A percentile compares a stretch with the other conserved stretches of the same genome.
Evolutionary conservation across 2,113 vertebrate species (phyloP).

Genomic region (Mus pahari): DNA sequence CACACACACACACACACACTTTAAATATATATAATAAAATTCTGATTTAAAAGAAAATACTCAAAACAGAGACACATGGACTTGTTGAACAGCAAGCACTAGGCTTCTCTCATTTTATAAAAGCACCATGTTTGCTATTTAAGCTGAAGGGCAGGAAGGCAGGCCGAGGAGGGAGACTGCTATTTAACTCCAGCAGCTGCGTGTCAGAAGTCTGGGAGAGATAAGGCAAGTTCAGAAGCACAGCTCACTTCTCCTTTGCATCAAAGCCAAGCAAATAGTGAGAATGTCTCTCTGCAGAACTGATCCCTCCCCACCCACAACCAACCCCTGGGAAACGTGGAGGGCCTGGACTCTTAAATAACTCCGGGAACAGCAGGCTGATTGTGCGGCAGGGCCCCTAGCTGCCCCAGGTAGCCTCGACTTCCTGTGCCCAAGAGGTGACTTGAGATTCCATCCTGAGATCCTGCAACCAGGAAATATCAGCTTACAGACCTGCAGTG

Average conservation of each 20-base stretch:
- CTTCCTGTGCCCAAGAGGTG: conserved; percentile 81
- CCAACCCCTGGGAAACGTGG: conserved; percentile 65
- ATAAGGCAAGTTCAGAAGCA: conserved; percentile 14
- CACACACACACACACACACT: neutral
- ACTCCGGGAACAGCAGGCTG: conserved; percentile 76
- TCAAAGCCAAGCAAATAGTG: conserved; percentile 62
- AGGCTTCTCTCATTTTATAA: neutral
- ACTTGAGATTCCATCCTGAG: conserved; percentile 77
- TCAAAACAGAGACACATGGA: neutral
- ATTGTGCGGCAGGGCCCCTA: conserved; percentile 77
- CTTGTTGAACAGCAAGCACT: accelerated
- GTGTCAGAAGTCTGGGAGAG: conserved; percentile 33
- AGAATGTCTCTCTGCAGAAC: conserved; percentile 51
- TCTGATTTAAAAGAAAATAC: neutral
- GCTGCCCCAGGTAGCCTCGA: conserved; percentile 78
- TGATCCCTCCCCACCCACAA: conserved; percentile 50
- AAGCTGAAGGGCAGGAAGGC: neutral
- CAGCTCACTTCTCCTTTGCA: conserved; percentile 56
- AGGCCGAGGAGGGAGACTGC: neutral
- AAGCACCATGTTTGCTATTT: neutral
- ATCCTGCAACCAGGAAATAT: conserved; percentile 81
- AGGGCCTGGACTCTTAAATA: conserved; percentile 79
- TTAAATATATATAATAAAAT: neutral
- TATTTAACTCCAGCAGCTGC: conserved; percentile 30
- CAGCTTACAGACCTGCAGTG: conserved; percentile 79